These are phyloP conservation scores for Listrodromus nycthemerus DNA, from an alignment of 2,888 invertebrate genomes.

Conservation along the genomic window DNA sequence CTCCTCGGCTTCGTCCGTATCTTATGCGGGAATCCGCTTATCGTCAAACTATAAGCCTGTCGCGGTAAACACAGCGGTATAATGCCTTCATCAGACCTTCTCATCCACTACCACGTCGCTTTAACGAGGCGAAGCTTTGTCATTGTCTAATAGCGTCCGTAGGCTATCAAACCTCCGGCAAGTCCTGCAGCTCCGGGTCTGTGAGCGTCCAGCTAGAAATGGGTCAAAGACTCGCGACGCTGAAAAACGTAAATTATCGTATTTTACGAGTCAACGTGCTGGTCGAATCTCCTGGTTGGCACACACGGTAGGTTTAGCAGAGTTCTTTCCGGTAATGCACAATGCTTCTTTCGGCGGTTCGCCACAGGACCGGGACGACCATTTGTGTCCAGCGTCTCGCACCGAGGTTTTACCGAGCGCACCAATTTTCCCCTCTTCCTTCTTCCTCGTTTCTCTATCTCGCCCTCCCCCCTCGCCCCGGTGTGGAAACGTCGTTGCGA, in stretches of 20 bases:
- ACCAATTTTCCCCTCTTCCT: conserved; percentile 36
- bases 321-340: conserved; percentile 38
- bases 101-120: conserved; percentile 9
- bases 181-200: background rate
- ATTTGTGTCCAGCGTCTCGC: conserved; percentile 63
- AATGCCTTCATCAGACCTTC: conserved; percentile 24
- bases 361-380: conserved; percentile 54
- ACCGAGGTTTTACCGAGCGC: conserved; percentile 58
- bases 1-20: conserved; percentile 2
- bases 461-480: background rate
- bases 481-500: conserved; percentile 26
- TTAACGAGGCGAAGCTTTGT: conserved; percentile 21
- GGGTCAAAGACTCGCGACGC: conserved; percentile 31
- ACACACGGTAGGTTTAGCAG: conserved; percentile 32
- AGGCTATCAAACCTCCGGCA: background rate
- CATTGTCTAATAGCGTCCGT: background rate
- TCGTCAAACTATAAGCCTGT: conserved; percentile 31
- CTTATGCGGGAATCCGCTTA: conserved; percentile 29
- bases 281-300: conserved; percentile 18
- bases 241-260: conserved; percentile 64
- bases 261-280: conserved; percentile 50
- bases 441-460: conserved; percentile 17
- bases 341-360: conserved; percentile 65
- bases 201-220: background rate
- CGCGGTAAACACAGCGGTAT: conserved; percentile 3